Conservation (phyloP, 2,113 vertebrate species). For the Oryzias javanicus region DNA sequence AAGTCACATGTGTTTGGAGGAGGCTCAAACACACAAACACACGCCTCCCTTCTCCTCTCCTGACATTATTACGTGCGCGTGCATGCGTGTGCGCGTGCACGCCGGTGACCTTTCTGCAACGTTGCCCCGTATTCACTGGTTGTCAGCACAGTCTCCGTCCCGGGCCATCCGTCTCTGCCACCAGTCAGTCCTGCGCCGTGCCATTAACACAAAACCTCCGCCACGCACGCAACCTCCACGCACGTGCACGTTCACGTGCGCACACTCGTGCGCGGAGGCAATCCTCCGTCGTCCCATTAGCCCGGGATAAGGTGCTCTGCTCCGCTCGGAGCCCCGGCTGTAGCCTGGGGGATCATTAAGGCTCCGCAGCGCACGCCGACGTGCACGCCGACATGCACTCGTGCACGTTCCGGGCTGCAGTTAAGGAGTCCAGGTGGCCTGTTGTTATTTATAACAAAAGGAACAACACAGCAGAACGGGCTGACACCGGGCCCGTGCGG, state of each 20-base stretch:
- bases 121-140: slow-evolving; percentile 88
- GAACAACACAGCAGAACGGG: slow-evolving; percentile 89
- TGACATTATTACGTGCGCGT: slow-evolving; percentile 55
- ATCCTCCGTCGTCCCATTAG: slow-evolving; percentile 94
- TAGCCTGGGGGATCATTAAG: slow-evolving; percentile 96
- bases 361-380: slow-evolving; percentile 56
- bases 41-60: slow-evolving; percentile 55
- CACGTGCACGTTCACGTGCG: slow-evolving; percentile 5
- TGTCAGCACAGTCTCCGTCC: slow-evolving; percentile 91
- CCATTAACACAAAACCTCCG: slow-evolving; percentile 63
- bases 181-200: slow-evolving; percentile 85
- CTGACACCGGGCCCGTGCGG: slow-evolving; percentile 86
- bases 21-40: slow-evolving; percentile 12
- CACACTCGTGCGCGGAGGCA: slow-evolving; percentile 34
- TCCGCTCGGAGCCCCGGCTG: slow-evolving; percentile 49
- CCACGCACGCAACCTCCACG: slow-evolving; percentile 29
- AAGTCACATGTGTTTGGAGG: slow-evolving; percentile 60
- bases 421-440: slow-evolving; percentile 94
- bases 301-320: slow-evolving; percentile 80
- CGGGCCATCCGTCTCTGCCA: slow-evolving; percentile 93
- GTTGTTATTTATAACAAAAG: slow-evolving; percentile 99
- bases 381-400: slow-evolving; percentile 25
- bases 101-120: slow-evolving; percentile 93
- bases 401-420: slow-evolving; percentile 31
- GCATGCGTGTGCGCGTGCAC: slow-evolving; percentile 25